These are phyloP conservation scores for Siniperca knerii DNA, from an alignment of 2,113 vertebrate genomes.

Conservation along the genomic window DNA sequence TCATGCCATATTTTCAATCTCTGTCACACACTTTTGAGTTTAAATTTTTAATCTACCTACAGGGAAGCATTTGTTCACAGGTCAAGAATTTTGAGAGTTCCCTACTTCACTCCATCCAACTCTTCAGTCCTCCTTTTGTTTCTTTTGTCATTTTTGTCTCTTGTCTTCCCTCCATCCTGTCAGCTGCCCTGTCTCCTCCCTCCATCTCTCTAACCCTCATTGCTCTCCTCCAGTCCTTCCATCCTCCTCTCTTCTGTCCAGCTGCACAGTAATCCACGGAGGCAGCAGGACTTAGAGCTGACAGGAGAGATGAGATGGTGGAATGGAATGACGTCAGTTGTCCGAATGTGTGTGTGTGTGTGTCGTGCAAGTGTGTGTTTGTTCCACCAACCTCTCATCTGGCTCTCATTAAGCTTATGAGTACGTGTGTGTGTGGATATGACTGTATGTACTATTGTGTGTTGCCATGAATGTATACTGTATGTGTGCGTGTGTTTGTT, in stretches of 20 bases:
- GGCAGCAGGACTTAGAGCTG: slow-evolving; percentile 78
- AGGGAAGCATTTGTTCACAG: slow-evolving; percentile 39
- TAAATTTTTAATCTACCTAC: not conserved
- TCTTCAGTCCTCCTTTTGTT: slow-evolving; percentile 1
- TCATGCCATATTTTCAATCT: not conserved
- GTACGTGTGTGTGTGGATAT: slow-evolving; percentile 41
- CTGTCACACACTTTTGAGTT: slow-evolving; percentile 19
- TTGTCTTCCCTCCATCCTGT: slow-evolving; percentile 33
- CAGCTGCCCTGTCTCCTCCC: slow-evolving; percentile 43
- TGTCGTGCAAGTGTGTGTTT: slow-evolving; percentile 30
- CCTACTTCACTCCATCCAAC: not conserved
- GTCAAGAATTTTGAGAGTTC: not conserved
- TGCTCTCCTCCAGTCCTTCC: slow-evolving; percentile 39
- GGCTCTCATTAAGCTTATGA: slow-evolving; percentile 78
- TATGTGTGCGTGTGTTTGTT: slow-evolving; percentile 36
- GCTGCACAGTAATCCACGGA: slow-evolving; percentile 76
- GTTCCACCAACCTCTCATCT: slow-evolving; percentile 79
- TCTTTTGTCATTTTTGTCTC: slow-evolving; percentile 24
- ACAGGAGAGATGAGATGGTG: slow-evolving; percentile 79
- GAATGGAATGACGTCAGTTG: slow-evolving; percentile 80
- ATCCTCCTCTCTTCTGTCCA: slow-evolving; percentile 67
- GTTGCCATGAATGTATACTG: slow-evolving; percentile 33
- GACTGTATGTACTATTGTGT: slow-evolving; percentile 27
- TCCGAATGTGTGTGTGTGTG: slow-evolving; percentile 47
- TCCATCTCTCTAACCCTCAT: slow-evolving; percentile 45